phyloP scores from a whole-genome alignment of 2,888 invertebrate species.

The Eueremaeus valkanovi region DNA sequence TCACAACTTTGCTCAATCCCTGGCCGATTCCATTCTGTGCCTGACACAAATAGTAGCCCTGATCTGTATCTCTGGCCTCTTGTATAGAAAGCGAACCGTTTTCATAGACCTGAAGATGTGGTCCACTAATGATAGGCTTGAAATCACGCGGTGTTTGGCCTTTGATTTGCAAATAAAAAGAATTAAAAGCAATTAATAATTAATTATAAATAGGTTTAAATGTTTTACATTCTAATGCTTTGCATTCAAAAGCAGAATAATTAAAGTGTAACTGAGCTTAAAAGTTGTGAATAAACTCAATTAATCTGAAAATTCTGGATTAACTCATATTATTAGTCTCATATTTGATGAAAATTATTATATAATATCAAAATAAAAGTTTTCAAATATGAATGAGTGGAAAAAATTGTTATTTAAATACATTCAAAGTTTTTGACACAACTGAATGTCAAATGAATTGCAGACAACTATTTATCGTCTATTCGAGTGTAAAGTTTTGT shows the following conservation, averaged over 20 bases:
- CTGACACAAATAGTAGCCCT: slow-evolving; percentile 47
- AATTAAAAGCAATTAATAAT: no score
- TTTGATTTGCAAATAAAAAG: background rate
- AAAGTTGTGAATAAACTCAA: no score
- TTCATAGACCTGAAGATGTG: slow-evolving; percentile 47
- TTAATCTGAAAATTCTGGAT: no score
- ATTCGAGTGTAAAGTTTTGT: background rate
- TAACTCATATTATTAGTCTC: no score
- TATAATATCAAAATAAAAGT: no score
- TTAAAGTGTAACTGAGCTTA: no score
- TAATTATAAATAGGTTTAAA: background rate
- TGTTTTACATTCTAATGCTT: background rate
- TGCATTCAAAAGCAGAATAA: background rate
- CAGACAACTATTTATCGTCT: background rate
- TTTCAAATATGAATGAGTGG: no score
- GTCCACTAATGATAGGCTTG: slow-evolving; percentile 47
- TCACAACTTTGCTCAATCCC: slow-evolving; percentile 48
- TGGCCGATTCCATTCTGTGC: slow-evolving; percentile 47
- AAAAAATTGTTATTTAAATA: no score
- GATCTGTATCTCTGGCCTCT: slow-evolving; percentile 46
- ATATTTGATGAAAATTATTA: no score
- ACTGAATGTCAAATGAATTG: no score
- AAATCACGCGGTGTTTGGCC: slow-evolving; percentile 44
- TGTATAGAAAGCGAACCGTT: slow-evolving; percentile 46
- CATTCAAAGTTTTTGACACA: no score